Conservation (phyloP, 1,140 invertebrate genomes). For the Sinonovacula constricta region DNA sequence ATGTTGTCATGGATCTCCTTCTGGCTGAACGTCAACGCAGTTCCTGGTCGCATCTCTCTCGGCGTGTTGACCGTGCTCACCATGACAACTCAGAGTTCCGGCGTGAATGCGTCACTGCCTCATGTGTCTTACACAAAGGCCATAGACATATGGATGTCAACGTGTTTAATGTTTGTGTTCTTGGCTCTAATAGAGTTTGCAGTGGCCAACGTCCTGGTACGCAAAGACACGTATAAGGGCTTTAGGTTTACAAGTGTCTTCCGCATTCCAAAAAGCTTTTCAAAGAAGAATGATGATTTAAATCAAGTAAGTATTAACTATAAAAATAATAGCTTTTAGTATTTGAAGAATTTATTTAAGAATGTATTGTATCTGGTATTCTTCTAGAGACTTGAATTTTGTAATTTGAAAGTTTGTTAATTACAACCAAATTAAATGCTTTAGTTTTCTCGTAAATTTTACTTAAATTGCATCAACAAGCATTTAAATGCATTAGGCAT, state of each 20-base stretch:
- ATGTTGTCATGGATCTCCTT: conserved; percentile 77
- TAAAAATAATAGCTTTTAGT: neutral
- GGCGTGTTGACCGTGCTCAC: conserved; percentile 74
- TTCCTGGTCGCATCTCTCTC: conserved; percentile 72
- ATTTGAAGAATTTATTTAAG: neutral
- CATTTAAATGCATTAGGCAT: conserved; percentile 17
- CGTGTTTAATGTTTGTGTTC: conserved; percentile 75
- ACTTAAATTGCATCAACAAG: too few relatives aligned
- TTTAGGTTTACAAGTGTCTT: conserved; percentile 65
- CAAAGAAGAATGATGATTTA: too few relatives aligned
- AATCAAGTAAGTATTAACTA: neutral
- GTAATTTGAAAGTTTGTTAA: too few relatives aligned
- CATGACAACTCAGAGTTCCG: conserved; percentile 73
- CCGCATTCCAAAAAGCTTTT: conserved; percentile 49
- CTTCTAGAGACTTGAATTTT: too few relatives aligned
- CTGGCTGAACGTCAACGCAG: conserved; percentile 73
- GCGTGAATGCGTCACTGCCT: conserved; percentile 65
- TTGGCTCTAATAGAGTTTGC: conserved; percentile 75
- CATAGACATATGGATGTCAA: conserved; percentile 77
- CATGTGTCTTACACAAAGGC: conserved; percentile 76
- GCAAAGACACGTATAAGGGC: conserved; percentile 68
- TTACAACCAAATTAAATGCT: too few relatives aligned
- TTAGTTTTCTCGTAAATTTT: too few relatives aligned
- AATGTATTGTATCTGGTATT: too few relatives aligned
- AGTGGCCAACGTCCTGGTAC: conserved; percentile 70